Evolutionary conservation across 1,140 invertebrate genomes (phyloP).

Genomic region (Temnothorax curvispinosus): DNA sequence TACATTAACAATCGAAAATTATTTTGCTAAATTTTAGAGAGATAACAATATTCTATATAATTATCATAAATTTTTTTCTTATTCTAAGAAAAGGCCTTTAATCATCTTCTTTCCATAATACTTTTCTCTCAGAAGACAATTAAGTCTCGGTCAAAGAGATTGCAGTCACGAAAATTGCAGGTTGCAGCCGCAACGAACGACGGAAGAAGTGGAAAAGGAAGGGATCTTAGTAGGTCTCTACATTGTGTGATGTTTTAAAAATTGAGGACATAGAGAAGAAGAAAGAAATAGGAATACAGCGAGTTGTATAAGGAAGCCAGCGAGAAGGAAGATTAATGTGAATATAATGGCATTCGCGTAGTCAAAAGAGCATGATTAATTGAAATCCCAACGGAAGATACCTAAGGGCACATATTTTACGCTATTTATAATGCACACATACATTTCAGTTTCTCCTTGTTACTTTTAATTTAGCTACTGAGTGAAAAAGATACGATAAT

Average conservation of each 20-base stretch:
- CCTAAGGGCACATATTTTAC: constrained; percentile 15
- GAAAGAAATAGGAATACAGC: constrained; percentile 41
- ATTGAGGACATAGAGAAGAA: constrained; percentile 59
- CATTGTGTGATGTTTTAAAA: constrained; percentile 70
- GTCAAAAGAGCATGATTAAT: constrained; percentile 49
- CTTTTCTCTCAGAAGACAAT: constrained; percentile 46
- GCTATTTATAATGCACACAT: constrained; percentile 25
- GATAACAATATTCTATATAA: neutral
- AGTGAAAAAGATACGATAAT: neutral
- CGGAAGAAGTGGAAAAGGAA: constrained; percentile 74
- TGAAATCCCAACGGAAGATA: constrained; percentile 24
- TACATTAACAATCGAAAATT: neutral
- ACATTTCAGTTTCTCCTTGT: neutral
- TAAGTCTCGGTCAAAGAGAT: constrained; percentile 66
- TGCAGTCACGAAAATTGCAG: constrained; percentile 76
- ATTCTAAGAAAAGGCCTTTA: neutral
- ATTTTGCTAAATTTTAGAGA: neutral
- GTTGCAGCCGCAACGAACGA: constrained; percentile 46
- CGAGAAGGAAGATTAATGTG: constrained; percentile 52
- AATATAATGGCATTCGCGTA: constrained; percentile 35
- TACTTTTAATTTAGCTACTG: neutral
- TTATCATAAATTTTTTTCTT: neutral
- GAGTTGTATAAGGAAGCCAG: constrained; percentile 37
- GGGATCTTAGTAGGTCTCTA: constrained; percentile 74
- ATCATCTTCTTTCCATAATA: constrained; percentile 11